These are phyloP conservation scores for Oryzias woworae DNA, from an alignment of 2,113 vertebrate species.

Conservation along the genomic window DNA sequence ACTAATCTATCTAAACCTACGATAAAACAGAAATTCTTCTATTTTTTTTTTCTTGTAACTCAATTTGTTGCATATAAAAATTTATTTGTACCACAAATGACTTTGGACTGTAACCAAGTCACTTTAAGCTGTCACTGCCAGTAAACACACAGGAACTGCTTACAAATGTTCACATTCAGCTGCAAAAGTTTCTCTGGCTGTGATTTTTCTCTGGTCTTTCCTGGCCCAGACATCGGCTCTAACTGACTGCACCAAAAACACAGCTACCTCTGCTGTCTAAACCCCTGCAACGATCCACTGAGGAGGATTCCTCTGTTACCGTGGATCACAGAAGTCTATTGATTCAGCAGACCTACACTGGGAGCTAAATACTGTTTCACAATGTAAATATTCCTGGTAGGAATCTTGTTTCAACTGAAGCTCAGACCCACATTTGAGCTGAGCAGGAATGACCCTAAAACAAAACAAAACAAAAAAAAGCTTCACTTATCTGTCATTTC, in stretches of 20 bases:
- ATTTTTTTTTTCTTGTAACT: constrained; percentile 7
- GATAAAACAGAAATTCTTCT: background rate
- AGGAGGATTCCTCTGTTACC: constrained; percentile 38
- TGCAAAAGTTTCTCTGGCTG: constrained; percentile 49
- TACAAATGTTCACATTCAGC: constrained; percentile 19
- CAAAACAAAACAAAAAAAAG: background rate
- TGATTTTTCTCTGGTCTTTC: constrained; percentile 44
- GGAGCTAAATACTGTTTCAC: constrained; percentile 18
- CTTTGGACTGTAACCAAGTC: constrained; percentile 15
- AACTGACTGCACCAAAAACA: constrained; percentile 37
- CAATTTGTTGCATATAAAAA: too few species aligned
- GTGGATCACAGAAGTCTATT: constrained; percentile 45
- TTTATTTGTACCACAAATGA: constrained; percentile 5
- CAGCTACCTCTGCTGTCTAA: constrained; percentile 36
- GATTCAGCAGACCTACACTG: constrained; percentile 41
- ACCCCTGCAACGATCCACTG: constrained; percentile 54
- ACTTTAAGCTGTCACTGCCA: constrained; percentile 16
- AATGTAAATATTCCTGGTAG: constrained; percentile 42
- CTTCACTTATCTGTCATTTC: too few species aligned
- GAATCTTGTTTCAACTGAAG: constrained; percentile 23
- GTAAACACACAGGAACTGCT: constrained; percentile 8
- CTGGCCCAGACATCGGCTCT: constrained; percentile 40
- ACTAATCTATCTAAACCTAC: too few species aligned
- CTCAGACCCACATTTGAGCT: background rate
- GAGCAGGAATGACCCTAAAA: constrained; percentile 2